Conservation (phyloP, 2,113 vertebrate species). For the Halcyon senegalensis region DNA sequence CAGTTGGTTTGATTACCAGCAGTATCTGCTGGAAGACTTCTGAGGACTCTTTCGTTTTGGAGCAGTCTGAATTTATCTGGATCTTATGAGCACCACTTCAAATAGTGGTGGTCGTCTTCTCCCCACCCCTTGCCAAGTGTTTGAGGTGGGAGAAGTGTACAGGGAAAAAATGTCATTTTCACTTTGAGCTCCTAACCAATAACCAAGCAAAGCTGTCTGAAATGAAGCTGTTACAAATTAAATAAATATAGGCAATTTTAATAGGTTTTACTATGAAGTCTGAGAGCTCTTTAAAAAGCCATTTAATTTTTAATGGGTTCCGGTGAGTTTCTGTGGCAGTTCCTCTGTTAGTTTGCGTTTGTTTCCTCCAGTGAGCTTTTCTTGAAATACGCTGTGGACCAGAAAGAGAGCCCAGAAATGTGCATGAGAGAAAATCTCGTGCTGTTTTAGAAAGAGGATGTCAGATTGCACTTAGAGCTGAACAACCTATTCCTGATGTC, state of each 20-base stretch:
- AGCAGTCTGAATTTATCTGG: neutral
- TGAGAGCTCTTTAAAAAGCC: neutral
- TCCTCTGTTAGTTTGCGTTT: neutral
- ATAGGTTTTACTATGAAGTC: neutral
- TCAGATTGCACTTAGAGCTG: constrained; percentile 12
- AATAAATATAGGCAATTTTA: neutral
- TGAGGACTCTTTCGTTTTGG: neutral
- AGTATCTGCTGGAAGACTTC: neutral
- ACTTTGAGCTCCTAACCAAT: neutral
- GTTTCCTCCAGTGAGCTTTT: neutral
- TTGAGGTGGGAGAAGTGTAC: neutral
- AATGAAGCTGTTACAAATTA: neutral
- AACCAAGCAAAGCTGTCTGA: neutral
- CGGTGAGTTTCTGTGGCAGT: neutral
- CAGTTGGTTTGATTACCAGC: neutral
- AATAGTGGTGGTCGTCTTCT: neutral
- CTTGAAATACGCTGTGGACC: neutral
- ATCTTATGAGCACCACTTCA: rapidly evolving
- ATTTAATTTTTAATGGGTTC: neutral
- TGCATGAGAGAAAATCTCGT: neutral
- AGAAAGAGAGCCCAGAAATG: neutral
- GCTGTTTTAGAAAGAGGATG: constrained; percentile 13
- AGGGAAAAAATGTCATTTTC: neutral
- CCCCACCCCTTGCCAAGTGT: neutral
- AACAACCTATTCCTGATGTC: constrained; percentile 13